Evolutionary conservation across 2,113 vertebrate genomes (phyloP).

Genomic region (Plectropomus leopardus): DNA sequence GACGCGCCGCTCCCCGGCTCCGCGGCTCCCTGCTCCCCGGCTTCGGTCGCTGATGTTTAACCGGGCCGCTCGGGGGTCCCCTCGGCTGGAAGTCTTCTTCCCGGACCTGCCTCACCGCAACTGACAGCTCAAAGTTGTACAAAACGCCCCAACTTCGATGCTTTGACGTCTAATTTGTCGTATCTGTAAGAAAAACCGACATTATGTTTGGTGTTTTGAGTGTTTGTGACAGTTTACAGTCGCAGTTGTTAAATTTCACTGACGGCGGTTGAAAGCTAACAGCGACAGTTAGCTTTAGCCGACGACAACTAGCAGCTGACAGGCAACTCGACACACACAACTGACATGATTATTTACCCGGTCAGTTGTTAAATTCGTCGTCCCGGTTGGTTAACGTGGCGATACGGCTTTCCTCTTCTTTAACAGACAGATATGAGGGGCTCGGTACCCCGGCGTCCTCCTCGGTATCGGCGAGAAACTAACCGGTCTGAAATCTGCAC

Average conservation of each 20-base stretch:
- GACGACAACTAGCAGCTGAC: constrained; percentile 37
- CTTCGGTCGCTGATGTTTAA: constrained; percentile 52
- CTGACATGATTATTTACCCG: constrained; percentile 34
- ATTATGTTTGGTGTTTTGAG: neutral
- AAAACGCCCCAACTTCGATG: neutral
- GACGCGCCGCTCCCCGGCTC: constrained; percentile 18
- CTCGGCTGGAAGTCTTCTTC: constrained; percentile 59
- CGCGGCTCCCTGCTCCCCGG: constrained; percentile 30
- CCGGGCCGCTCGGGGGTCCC: constrained; percentile 71
- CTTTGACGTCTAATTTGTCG: neutral
- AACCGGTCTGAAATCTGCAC: constrained; percentile 74
- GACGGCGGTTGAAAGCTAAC: constrained; percentile 57
- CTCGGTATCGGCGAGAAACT: constrained; percentile 52
- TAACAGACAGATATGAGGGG: constrained; percentile 1
- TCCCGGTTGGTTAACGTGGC: constrained; percentile 22
- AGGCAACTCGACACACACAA: neutral
- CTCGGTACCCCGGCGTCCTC: constrained; percentile 58
- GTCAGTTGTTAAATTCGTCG: neutral
- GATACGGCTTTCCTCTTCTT: constrained; percentile 20
- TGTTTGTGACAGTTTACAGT: neutral
- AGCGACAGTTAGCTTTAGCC: constrained; percentile 68
- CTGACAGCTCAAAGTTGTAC: constrained; percentile 51
- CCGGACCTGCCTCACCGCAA: constrained; percentile 24
- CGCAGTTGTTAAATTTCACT: constrained; percentile 23
- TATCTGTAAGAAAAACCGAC: constrained; percentile 30